Evolutionary conservation across 2,888 invertebrate species (phyloP), one percentile per base, ranked within the genome.

Genomic region (Endotricha flammealis): DNA sequence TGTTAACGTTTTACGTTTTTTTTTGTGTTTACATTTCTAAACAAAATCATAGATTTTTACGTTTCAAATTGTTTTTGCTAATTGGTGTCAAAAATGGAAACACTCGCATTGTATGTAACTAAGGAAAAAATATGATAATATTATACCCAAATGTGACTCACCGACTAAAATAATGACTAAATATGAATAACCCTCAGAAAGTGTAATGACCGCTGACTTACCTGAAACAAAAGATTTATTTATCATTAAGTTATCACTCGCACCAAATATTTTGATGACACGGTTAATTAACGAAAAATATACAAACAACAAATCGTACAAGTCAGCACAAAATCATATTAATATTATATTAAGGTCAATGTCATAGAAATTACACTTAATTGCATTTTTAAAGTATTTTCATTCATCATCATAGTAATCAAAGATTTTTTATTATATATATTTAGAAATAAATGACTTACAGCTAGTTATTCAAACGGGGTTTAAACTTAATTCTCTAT

Each of bases 221-320:
- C 76, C 76, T 77, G 67, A 48, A 74, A 75, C 60, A 67, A 65
- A 60, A 59, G 39, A 48, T 44, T 46, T 38, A 44, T 24, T 40
- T 42, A 45, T 44, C 38, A 42, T 39, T 34, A 31, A 37, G 37
- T 27, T 35, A 23, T 24, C 23, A n/a, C 32, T 11, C 12, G 12
- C 12, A 17, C 25, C 27, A 29, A 23, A 35, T 29, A 16, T 10
- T 22, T 2, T 9, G 34, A 23, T 46, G 36, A 39, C 32, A 39
- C 39, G 38, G 38, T 42, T 42, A 32, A 22, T 22, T 28, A 16
- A 16, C 4, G 16, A 3, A 16, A 4, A 35, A 24, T 3, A 17
- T 11, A 28, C 28, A 17, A 12, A 12, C 2, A 12, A 17, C n/a
- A 20, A 27, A 17, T 12, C 12, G n/a, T 3, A 14, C 25, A 11